Conservation (phyloP, 2,113 vertebrate genomes). For the Arizona elegans region DNA sequence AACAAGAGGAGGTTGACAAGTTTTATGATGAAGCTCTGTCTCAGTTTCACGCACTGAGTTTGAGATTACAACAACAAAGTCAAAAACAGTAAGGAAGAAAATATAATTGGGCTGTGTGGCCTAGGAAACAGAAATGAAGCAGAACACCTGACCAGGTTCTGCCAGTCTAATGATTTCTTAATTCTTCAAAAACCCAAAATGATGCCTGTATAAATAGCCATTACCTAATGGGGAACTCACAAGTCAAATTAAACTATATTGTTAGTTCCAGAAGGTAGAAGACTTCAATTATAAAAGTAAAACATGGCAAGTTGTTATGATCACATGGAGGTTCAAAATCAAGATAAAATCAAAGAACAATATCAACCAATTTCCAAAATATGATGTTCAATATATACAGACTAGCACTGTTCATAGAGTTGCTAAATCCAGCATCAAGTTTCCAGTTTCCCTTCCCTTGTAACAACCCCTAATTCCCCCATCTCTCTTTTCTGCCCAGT, state of each 20-base stretch:
- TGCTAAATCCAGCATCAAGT: background rate
- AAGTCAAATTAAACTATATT: background rate
- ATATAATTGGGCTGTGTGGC: background rate
- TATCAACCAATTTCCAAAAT: background rate
- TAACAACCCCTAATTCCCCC: background rate
- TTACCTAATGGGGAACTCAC: background rate
- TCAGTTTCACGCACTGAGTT: background rate
- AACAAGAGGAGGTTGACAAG: background rate
- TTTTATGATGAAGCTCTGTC: background rate
- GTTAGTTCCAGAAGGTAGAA: background rate
- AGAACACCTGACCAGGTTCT: background rate
- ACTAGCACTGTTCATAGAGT: background rate
- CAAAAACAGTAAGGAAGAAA: background rate
- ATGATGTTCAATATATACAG: background rate
- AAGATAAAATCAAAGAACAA: background rate
- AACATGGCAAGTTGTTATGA: background rate
- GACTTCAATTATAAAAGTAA: background rate
- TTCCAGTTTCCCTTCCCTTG: background rate
- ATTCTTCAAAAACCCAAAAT: background rate
- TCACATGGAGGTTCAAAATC: background rate
- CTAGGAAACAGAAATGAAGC: background rate
- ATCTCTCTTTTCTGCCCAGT: background rate
- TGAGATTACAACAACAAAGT: background rate
- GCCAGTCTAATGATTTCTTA: background rate
- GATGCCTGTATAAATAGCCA: background rate